Base-by-base conservation (phyloP, 2,888 invertebrate species). In the Chrysolina haemoptera region DNA sequence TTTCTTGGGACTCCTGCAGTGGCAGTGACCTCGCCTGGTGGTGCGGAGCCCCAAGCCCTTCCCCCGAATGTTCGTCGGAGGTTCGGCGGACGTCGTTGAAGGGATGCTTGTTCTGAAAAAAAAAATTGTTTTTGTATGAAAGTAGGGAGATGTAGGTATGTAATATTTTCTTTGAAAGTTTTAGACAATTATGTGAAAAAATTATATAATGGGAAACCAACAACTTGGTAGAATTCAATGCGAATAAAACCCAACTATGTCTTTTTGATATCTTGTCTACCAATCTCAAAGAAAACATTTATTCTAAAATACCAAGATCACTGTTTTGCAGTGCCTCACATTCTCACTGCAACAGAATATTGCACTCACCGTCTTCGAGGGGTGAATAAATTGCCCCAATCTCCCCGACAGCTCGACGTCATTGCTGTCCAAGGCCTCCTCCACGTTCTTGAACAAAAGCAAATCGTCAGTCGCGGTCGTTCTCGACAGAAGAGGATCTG, bases 1-100 rank as follows among this genome's bases (percentile, higher is more conserved):
- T 82, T 81, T 86, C 83, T 11, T 41, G 91, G 93, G 93, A 93
- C 91, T 92, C 93, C 92, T 90, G 88, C 90, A 90, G 89, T 86
- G 89, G 89, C 88, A 91, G 90, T 88, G 91, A 90, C 86, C 91
- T 90, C 87, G 91, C 91, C 90, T 91, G 92, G 91, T 91, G 92
- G 91, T 91, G 92, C 91, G 93, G 93, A 91, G 93, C 93, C 94
- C 94, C 91, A 85, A 88, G 88, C 84, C 85, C 93, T 94, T 94
- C 94, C 94, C 94, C 94, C 94, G 93, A 91, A 88, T 88, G 90
- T 35, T 78, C 72, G 20, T 72, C 70, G 1, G 77, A 75, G 43
- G 80, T 78, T 59, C 73, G 71, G n/a, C 76, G 77, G 2, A 80
- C 73, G 46, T 76, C 70, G 62, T 77, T 71, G 16, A 89, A 12